These are phyloP conservation scores for Alosa alosa DNA, from an alignment of 2,113 vertebrate genomes.

Conservation along the genomic window DNA sequence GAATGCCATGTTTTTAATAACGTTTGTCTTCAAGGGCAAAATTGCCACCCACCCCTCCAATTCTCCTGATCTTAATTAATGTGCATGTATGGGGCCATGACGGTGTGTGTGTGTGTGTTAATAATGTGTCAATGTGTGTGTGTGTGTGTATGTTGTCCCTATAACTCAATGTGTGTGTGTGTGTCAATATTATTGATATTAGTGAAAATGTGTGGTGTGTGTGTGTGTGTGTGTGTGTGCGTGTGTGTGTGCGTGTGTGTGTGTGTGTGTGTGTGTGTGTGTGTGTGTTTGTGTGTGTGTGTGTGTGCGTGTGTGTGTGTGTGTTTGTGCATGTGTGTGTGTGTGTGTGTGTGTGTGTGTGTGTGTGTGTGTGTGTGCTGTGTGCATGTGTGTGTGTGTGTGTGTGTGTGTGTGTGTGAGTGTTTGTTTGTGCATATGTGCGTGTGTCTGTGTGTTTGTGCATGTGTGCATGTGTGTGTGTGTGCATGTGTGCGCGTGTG, in stretches of 20 bases:
- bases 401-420: neutral
- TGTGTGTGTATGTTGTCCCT: neutral
- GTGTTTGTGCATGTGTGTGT: neutral
- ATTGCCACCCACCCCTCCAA: neutral
- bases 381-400: neutral
- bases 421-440: neutral
- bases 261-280: neutral
- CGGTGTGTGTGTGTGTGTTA: conserved; percentile 8
- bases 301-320: neutral
- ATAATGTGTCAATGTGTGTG: too few species aligned
- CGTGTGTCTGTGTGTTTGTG: neutral
- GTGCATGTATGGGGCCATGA: too few species aligned
- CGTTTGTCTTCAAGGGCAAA: neutral
- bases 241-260: neutral
- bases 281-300: conserved; percentile 10
- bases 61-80: neutral
- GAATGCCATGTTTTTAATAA: neutral
- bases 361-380: neutral
- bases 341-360: conserved; percentile 15
- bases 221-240: conserved; percentile 4
- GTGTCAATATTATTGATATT: too few species aligned
- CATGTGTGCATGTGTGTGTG: neutral
- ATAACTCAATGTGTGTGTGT: too few species aligned
- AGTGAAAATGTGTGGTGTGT: too few species aligned
- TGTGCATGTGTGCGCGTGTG: neutral